Evolutionary conservation across 2,888 invertebrate genomes (phyloP).

Genomic region (Gortyna flavago): DNA sequence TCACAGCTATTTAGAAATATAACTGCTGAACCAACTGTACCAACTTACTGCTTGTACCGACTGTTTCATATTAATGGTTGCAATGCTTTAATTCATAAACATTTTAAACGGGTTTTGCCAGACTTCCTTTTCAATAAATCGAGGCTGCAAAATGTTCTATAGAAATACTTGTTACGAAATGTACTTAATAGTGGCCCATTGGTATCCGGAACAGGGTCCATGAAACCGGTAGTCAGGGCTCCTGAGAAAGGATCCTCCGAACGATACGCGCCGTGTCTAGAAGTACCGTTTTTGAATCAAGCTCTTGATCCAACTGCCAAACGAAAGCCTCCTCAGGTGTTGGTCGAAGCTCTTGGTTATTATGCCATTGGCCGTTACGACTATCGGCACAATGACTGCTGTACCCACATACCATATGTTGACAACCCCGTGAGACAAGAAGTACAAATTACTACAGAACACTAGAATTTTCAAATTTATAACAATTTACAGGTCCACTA

Average conservation of each 20-base stretch:
- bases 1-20: neutral
- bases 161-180: neutral
- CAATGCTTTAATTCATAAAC: neutral
- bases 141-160: constrained; percentile 3
- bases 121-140: constrained; percentile 1
- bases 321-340: neutral
- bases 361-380: neutral
- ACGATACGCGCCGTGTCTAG: too few relatives aligned
- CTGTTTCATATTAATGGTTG: neutral
- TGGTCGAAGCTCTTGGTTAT: neutral
- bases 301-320: neutral
- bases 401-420: neutral
- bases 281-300: neutral
- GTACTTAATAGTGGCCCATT: neutral
- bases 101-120: neutral
- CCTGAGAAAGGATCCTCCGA: neutral
- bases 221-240: neutral
- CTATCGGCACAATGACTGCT: neutral
- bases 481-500: neutral
- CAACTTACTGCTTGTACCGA: neutral
- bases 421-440: neutral
- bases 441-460: neutral
- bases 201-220: neutral
- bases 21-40: neutral
- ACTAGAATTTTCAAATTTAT: neutral